Evolutionary conservation across 2,888 invertebrate genomes (phyloP).

Genomic region (Caenorhabditis sp.): DNA sequence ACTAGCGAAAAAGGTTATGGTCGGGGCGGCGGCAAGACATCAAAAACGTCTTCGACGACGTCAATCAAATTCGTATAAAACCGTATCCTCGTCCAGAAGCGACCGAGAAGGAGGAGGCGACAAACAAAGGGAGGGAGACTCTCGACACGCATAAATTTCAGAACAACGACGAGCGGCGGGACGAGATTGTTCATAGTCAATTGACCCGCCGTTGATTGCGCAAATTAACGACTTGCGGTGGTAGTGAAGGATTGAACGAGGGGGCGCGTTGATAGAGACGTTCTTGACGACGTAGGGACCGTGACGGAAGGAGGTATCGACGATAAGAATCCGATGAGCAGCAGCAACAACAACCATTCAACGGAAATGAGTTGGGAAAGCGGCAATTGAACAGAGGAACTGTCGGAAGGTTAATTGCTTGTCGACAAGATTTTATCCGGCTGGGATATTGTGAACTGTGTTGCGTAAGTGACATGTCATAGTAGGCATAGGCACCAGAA

Average conservation of each 20-base stretch:
- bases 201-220: background rate
- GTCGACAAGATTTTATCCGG: background rate
- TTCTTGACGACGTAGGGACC: background rate
- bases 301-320: background rate
- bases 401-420: slow-evolving; percentile 25
- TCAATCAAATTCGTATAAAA: slow-evolving; percentile 40
- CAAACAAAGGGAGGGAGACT: background rate
- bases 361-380: slow-evolving; percentile 14
- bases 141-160: slow-evolving; percentile 14
- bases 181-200: too few species aligned
- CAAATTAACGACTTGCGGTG: slow-evolving; percentile 19
- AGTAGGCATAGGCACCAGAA: too few species aligned
- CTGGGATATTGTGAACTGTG: background rate
- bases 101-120: background rate
- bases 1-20: slow-evolving; percentile 21
- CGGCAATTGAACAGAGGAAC: background rate
- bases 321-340: slow-evolving; percentile 9
- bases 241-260: background rate
- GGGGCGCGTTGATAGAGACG: background rate
- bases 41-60: slow-evolving; percentile 9
- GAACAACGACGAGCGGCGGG: too few species aligned
- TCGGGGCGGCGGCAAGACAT: slow-evolving; percentile 11
- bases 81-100: background rate
- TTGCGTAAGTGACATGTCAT: background rate
- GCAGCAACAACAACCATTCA: background rate